These are phyloP conservation scores for Horisme vitalbata DNA, from an alignment of 2,888 invertebrate genomes.

Conservation along the genomic window DNA sequence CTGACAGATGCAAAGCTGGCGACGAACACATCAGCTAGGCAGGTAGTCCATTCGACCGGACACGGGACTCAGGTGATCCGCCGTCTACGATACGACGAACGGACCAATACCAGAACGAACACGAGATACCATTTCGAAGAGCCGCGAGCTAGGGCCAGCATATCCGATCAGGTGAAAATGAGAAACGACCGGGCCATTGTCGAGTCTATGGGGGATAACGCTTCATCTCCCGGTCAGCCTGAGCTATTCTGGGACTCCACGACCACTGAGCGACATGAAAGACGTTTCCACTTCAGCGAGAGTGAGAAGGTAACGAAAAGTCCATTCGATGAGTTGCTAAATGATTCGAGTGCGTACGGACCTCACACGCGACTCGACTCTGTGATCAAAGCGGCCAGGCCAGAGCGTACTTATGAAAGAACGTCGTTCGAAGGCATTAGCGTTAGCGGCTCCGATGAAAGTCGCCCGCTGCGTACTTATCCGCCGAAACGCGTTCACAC, in stretches of 20 bases:
- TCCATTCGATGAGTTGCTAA: constrained; percentile 70
- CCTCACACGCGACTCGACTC: constrained; percentile 71
- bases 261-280: constrained; percentile 62
- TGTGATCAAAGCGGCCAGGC: constrained; percentile 71
- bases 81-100: constrained; percentile 56
- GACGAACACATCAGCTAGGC: constrained; percentile 57
- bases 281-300: constrained; percentile 68
- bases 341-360: constrained; percentile 67
- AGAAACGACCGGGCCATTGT: constrained; percentile 56
- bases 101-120: constrained; percentile 42
- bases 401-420: constrained; percentile 40
- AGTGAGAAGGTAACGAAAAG: constrained; percentile 78
- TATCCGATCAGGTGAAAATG: constrained; percentile 62
- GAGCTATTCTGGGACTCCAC: constrained; percentile 77
- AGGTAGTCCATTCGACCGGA: constrained; percentile 65
- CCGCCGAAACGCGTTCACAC: constrained; percentile 56
- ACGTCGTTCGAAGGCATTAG: constrained; percentile 43
- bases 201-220: constrained; percentile 62
- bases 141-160: constrained; percentile 44
- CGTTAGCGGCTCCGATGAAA: constrained; percentile 62
- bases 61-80: constrained; percentile 74
- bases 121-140: constrained; percentile 51
- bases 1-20: constrained; percentile 62
- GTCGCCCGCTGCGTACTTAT: constrained; percentile 65
- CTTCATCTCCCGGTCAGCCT: constrained; percentile 65